Evolutionary conservation across 2,113 vertebrate species (phyloP).

Genomic region (Tinamus guttatus): DNA sequence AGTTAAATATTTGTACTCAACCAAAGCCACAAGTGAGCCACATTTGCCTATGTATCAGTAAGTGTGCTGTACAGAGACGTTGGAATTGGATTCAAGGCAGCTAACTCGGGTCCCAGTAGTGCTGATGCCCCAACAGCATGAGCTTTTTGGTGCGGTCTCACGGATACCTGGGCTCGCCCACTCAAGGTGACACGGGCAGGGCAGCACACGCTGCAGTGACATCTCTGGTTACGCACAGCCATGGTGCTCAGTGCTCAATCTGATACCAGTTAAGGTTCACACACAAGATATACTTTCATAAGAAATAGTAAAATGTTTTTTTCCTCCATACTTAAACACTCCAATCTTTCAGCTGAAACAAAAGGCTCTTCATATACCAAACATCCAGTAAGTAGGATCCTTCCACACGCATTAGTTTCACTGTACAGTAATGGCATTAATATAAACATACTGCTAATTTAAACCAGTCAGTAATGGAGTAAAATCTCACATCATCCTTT

Average conservation of each 20-base stretch:
- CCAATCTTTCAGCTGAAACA: not conserved
- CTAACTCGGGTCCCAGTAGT: not conserved
- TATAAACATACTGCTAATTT: not conserved
- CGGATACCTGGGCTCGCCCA: not conserved
- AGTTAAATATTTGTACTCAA: not conserved
- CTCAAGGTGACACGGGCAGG: not conserved
- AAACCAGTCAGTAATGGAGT: not conserved
- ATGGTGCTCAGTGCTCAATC: not conserved
- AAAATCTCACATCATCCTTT: not conserved
- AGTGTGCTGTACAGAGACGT: not conserved
- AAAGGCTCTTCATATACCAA: not conserved
- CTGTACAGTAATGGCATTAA: not conserved
- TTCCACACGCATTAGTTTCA: not conserved
- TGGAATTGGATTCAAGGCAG: not conserved
- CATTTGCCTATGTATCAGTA: not conserved
- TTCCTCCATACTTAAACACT: not conserved
- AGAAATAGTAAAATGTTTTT: not conserved
- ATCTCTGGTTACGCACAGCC: not conserved
- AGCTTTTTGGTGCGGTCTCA: no score
- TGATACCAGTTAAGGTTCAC: not conserved
- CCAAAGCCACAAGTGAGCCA: no score
- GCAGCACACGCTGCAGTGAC: not conserved
- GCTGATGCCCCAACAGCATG: not conserved
- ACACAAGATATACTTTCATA: not conserved
- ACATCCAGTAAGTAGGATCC: not conserved